phyloP scores from a whole-genome alignment of 2,888 invertebrate genomes.

The Mythimna albipuncta region DNA sequence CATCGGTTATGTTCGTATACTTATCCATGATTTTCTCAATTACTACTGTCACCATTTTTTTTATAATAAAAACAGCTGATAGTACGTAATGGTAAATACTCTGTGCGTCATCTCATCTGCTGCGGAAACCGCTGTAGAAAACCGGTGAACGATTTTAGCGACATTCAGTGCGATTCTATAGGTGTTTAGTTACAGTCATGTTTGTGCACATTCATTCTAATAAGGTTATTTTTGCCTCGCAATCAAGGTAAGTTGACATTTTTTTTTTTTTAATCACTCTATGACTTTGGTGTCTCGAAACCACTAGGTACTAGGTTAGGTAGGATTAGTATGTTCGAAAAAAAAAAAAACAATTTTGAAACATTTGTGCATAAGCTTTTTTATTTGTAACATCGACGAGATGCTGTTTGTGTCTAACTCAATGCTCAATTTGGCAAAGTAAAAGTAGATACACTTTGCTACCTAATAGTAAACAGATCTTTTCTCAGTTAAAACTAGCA shows the following conservation, averaged over 20 bases:
- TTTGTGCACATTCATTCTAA: slow-evolving; percentile 6
- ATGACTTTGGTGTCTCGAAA: not conserved
- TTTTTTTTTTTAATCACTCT: not conserved
- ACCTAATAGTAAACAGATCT: not conserved
- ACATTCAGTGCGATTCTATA: slow-evolving; percentile 26
- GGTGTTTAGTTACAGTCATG: slow-evolving; percentile 31
- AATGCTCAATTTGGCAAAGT: no score
- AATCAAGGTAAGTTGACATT: slow-evolving; percentile 20
- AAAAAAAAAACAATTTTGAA: no score
- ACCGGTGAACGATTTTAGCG: slow-evolving; percentile 21
- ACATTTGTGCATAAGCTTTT: not conserved
- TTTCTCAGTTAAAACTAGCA: not conserved
- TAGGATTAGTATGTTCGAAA: no score
- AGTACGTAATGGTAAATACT: not conserved
- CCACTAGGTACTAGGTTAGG: not conserved
- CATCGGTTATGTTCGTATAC: no score
- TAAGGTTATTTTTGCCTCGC: slow-evolving; percentile 3
- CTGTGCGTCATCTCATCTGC: slow-evolving; percentile 24
- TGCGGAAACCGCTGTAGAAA: slow-evolving; percentile 7
- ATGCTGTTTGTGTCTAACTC: not conserved
- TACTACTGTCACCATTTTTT: no score
- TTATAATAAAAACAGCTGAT: not conserved
- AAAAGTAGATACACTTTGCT: not conserved
- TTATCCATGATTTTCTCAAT: no score
- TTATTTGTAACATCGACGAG: not conserved